Evolutionary conservation across 2,113 vertebrate genomes (phyloP).

Genomic region (Burhinus oedicnemus): DNA sequence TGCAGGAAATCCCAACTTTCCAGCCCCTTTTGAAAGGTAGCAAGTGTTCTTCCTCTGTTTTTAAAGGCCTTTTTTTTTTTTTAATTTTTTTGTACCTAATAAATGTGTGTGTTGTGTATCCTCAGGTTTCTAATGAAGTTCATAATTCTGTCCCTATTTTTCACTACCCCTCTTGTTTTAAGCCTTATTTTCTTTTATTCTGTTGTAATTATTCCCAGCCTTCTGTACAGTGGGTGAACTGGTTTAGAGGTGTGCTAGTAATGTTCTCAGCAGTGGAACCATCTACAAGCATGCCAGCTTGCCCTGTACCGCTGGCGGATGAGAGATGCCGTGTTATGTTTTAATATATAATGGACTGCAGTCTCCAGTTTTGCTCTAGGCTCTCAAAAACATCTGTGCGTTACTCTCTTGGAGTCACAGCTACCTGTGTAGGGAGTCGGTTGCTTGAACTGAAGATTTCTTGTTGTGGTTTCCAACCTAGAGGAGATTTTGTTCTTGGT

Average conservation of each 20-base stretch:
- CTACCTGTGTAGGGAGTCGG: not conserved
- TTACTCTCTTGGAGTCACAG: not conserved
- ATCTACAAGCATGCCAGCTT: not conserved
- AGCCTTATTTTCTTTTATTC: not conserved
- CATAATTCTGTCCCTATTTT: not conserved
- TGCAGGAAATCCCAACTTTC: conserved; percentile 98
- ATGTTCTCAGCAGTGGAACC: not conserved
- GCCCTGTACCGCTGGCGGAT: not conserved
- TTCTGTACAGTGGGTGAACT: not conserved
- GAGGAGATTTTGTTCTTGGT: not conserved
- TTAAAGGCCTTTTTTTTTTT: not conserved
- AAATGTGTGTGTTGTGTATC: not conserved
- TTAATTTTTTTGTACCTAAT: not conserved
- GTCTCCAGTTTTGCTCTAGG: not conserved
- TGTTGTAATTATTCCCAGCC: not conserved
- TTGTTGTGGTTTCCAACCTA: not conserved
- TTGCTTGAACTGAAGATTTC: not conserved
- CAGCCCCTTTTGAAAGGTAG: conserved; percentile 96
- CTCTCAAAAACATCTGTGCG: not conserved
- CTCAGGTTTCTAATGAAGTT: not conserved
- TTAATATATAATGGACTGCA: not conserved
- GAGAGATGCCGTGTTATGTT: not conserved
- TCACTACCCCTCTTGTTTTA: not conserved
- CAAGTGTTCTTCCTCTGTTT: not conserved
- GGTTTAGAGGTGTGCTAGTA: not conserved